Percentiles rank a stretch among this genome's conserved stretches.
Evolutionary conservation across 2,888 invertebrate species (phyloP).

Genomic region (Ommatoiulus sabulosus): DNA sequence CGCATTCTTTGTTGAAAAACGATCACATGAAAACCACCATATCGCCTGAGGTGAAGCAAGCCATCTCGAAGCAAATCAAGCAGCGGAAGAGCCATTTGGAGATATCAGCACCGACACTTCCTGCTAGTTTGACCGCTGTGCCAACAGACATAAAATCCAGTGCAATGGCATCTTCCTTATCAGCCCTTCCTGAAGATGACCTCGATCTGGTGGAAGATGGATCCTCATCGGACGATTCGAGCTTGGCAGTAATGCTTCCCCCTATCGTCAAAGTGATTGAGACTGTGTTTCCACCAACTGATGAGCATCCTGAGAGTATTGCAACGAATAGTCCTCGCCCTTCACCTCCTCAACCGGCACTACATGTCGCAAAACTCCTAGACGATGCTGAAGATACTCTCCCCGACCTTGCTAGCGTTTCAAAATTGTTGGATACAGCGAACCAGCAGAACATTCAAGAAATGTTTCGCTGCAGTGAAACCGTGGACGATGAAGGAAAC

Average conservation of each 20-base stretch:
- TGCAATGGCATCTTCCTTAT: not conserved
- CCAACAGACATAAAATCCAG: not conserved
- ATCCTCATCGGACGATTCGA: not conserved
- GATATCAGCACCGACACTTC: not conserved
- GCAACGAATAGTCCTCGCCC: not conserved
- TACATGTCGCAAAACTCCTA: not conserved
- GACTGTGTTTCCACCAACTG: constrained; percentile 30
- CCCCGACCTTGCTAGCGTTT: constrained; percentile 81
- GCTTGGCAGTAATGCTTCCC: not conserved
- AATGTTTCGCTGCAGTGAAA: constrained; percentile 70
- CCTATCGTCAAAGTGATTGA: constrained; percentile 24
- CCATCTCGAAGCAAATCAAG: constrained; percentile 60
- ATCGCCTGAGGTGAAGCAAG: constrained; percentile 59
- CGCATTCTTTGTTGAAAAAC: constrained; percentile 8
- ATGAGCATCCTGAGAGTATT: not conserved
- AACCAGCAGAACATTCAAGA: constrained; percentile 75
- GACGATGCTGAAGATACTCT: constrained; percentile 53
- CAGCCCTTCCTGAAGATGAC: not conserved
- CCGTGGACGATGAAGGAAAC: constrained; percentile 68
- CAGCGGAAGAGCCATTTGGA: constrained; percentile 57
- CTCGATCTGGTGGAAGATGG: not conserved
- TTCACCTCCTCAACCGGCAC: not conserved
- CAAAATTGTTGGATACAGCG: constrained; percentile 82
- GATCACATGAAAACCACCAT: constrained; percentile 50
- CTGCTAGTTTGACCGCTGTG: not conserved